Evolutionary conservation across 2,888 invertebrate species (phyloP), one percentile per base, ranked within the genome.

Genomic region (Pomacea canaliculata): DNA sequence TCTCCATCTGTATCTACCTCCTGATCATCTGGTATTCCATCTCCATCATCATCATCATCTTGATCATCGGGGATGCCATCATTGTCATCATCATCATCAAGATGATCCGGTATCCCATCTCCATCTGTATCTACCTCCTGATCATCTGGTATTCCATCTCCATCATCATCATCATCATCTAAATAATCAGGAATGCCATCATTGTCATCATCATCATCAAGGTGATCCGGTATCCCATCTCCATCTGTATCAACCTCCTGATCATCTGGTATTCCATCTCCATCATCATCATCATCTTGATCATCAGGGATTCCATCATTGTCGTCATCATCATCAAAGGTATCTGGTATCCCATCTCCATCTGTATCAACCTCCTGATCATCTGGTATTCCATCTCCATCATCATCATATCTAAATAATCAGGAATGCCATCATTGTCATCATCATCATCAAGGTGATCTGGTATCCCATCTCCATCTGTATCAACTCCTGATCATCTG

Each of bases 11-110:
- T 79, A 72, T 74, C 74, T 49, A 62, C 37, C 37, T 37, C 37
- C 5, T 37, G 37, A 37, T 37, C 37, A 16, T 84, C 83, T 46
- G 85, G 85, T 62, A 85, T 85, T 23, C 84, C 86, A 80, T 87
- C 86, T 16, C 85, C 85, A 78, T 89, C 88, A 65, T 76, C 77
- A 77, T 89, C 88, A 19, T 85, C 78, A 13, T 87, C 86, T 9
- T 80, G 49, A 65, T 84, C 70, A 79, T 88, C 86, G n/a, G 87
- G 87, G 18, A 88, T 85, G 9, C 87, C 87, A 79, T 88, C 85
- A 10, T 85, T 81, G 75, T 85, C 83, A 23, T 78, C 80, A 73
- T 86, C 83, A 63, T 75, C 49, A 56, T 83, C 81, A 18, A 49
- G 23, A 63, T 77, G 27, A 74, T 83, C 81, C 7, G 82, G 81